Percentiles rank a stretch among this genome's conserved stretches.
These are phyloP conservation scores for Acanthosoma haemorrhoidale DNA, from an alignment of 2,888 invertebrate species.

Conservation along the genomic window DNA sequence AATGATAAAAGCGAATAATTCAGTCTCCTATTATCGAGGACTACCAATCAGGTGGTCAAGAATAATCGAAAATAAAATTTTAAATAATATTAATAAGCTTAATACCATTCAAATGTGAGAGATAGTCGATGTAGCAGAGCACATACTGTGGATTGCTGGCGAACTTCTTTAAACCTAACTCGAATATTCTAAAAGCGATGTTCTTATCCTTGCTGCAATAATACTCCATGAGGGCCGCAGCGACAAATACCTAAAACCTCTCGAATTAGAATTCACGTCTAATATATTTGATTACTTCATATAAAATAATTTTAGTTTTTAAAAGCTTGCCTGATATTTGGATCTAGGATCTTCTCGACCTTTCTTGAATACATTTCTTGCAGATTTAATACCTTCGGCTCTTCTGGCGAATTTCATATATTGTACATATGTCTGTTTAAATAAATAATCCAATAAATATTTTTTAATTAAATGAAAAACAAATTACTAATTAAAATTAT, in stretches of 20 bases:
- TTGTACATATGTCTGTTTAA: conserved; percentile 76
- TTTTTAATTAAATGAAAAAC: not conserved
- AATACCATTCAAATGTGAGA: conserved; percentile 90
- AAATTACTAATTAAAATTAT: not conserved
- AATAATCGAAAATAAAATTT: too few relatives aligned
- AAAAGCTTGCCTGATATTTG: conserved; percentile 47
- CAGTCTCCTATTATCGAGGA: too few relatives aligned
- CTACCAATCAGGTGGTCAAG: too few relatives aligned
- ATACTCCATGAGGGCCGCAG: conserved; percentile 98
- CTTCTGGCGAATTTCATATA: conserved; percentile 98
- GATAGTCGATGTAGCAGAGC: conserved; percentile 90
- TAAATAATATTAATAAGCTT: not conserved
- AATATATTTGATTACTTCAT: not conserved
- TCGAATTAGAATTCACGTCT: not conserved
- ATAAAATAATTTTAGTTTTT: not conserved
- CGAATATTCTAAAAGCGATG: conserved; percentile 94
- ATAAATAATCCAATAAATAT: not conserved
- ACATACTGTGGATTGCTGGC: conserved; percentile 92
- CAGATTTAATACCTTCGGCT: conserved; percentile 96
- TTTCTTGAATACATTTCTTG: conserved; percentile 87
- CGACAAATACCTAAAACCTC: conserved; percentile 79
- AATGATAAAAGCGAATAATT: too few relatives aligned
- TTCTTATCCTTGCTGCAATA: conserved; percentile 98
- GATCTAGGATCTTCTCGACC: conserved; percentile 78
- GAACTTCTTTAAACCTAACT: conserved; percentile 94